Conservation (phyloP, 2,888 invertebrate genomes). For the Lasius fuliginosus region DNA sequence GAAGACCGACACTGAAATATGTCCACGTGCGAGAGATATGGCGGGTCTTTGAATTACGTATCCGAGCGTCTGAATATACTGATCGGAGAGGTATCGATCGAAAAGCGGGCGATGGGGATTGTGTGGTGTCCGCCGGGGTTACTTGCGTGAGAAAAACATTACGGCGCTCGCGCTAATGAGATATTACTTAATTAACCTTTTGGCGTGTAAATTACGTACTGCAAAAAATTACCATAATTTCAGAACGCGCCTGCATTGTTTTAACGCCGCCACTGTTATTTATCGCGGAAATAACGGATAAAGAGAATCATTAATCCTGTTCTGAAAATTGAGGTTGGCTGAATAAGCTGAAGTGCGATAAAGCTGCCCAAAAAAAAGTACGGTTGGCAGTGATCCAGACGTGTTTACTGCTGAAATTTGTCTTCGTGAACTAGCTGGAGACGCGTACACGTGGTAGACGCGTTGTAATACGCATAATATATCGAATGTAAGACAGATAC, state of each 20-base stretch:
- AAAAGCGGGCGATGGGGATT: neutral
- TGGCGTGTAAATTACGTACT: conserved; percentile 43
- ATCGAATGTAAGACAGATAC: neutral
- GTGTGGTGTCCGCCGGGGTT: neutral
- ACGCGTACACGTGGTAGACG: conserved; percentile 62
- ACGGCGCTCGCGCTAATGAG: conserved; percentile 35
- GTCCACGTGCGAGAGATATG: conserved; percentile 80
- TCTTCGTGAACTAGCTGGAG: conserved; percentile 73
- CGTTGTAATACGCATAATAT: conserved; percentile 28
- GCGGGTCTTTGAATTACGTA: conserved; percentile 81
- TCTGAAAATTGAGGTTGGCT: conserved; percentile 74
- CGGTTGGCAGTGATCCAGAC: conserved; percentile 77
- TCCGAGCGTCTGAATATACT: conserved; percentile 69
- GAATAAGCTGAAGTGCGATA: conserved; percentile 77
- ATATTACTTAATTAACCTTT: conserved; percentile 50
- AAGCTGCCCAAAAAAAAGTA: conserved; percentile 72
- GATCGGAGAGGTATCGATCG: conserved; percentile 43
- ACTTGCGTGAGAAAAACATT: conserved; percentile 39
- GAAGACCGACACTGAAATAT: conserved; percentile 83
- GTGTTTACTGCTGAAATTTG: conserved; percentile 79
- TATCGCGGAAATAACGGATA: conserved; percentile 60
- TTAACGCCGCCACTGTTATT: conserved; percentile 57
- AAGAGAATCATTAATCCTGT: conserved; percentile 74
- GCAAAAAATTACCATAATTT: conserved; percentile 56
- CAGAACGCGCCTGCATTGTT: conserved; percentile 41